Base-by-base conservation (phyloP, 2,113 vertebrate genomes). In the Albula goreensis region DNA sequence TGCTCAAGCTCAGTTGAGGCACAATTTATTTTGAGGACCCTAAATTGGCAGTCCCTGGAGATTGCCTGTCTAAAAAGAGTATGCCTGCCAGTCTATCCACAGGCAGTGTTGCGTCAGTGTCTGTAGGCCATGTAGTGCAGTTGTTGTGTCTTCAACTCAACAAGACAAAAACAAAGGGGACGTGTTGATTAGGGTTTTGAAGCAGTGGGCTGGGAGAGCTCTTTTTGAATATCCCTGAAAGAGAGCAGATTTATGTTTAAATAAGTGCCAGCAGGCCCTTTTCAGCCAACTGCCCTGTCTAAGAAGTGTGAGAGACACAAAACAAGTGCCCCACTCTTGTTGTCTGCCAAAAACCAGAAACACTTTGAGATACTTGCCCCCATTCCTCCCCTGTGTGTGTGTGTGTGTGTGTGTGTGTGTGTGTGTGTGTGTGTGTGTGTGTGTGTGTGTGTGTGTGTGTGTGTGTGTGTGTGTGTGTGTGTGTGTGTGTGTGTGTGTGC, bases 91-190 rank as follows among this genome's bases (percentile, higher is more conserved):
- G 51, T 81, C 78, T 79, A 50, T 48, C 81, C 25, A 57, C 25
- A 78, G 25, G 12, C 17, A 12, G 50, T 74, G n/a, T 70, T 22
- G 31, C 57, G 50, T 83, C 50, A 50, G 77, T 77, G 19, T 70
- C 63, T 7, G 15, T 4, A 15, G 57, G 81, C 81, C 52, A 57
- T 25, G 2, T 81, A 57, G 70, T 12, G 15, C 77, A 53, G 85
- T 41, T 80, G 78, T 53, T 15, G 6, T 83, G 78, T 77, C 83
- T 17, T 60, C 84, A 10, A 77, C 79, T 66, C 63, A 51, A 41
- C 66, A 81, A 83, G 83, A 83, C 83, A 85, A 77, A 19, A 31
- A 83, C 86, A 90, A 85, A 83, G 60, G 41, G 79, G 77, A 25
- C 12, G 63, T 25, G 12, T 49, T 66, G 81, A 48, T 82, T 15